phyloP scores from a whole-genome alignment of 2,888 invertebrate species.

The Trissolcus japonicus region DNA sequence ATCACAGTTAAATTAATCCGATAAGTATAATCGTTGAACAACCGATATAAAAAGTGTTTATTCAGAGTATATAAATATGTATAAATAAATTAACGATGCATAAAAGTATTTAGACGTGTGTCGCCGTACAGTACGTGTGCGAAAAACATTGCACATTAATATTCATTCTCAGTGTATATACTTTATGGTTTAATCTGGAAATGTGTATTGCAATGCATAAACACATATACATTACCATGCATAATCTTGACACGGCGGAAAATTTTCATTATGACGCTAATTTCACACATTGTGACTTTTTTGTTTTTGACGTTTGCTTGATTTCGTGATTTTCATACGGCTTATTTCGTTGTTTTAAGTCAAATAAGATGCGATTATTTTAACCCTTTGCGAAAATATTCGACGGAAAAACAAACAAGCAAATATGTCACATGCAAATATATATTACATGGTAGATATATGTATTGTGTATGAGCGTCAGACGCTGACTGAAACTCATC shows the following conservation, averaged over 20 bases:
- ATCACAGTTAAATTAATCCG: slow-evolving; percentile 2
- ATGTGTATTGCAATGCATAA: slow-evolving; percentile 41
- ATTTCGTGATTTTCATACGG: slow-evolving; percentile 16
- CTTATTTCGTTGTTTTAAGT: slow-evolving; percentile 5
- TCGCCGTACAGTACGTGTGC: not conserved
- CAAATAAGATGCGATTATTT: not conserved
- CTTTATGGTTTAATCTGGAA: slow-evolving; percentile 24
- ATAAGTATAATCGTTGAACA: not conserved
- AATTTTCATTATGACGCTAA: slow-evolving; percentile 51
- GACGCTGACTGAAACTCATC: not conserved
- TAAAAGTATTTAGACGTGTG: slow-evolving; percentile 20
- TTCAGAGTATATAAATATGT: slow-evolving; percentile 12
- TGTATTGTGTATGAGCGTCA: not conserved
- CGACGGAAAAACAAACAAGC: not conserved
- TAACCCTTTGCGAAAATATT: not conserved
- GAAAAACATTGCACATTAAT: slow-evolving; percentile 33
- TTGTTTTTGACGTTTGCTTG: slow-evolving; percentile 22
- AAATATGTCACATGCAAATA: too few species aligned
- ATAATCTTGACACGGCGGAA: slow-evolving; percentile 49
- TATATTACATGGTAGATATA: not conserved
- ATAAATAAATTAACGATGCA: slow-evolving; percentile 12
- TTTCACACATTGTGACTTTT: slow-evolving; percentile 42
- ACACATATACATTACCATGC: slow-evolving; percentile 27
- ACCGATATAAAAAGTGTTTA: slow-evolving; percentile 17
- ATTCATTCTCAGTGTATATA: slow-evolving; percentile 28